phyloP scores from a whole-genome alignment of 2,113 vertebrate species.

The Siphamia tubifer region DNA sequence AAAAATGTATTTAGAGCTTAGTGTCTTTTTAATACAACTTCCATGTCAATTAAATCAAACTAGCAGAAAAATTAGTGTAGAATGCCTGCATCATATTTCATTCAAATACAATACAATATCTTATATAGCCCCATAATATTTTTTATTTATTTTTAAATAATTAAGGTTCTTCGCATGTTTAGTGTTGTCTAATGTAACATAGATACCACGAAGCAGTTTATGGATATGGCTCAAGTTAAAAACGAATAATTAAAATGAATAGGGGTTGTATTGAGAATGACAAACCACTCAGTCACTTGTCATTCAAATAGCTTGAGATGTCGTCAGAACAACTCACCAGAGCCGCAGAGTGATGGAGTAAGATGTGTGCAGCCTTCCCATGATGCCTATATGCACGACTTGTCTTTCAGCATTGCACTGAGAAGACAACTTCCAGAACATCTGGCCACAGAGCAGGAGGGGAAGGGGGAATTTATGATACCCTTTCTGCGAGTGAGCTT shows the following conservation, averaged over 20 bases:
- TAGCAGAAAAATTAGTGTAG: too few species aligned
- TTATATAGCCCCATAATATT: too few species aligned
- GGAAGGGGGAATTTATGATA: conserved; percentile 15
- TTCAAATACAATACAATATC: too few species aligned
- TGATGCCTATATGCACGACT: conserved; percentile 39
- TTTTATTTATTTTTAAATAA: too few species aligned
- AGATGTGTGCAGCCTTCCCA: conserved; percentile 34
- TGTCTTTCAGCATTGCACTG: conserved; percentile 26
- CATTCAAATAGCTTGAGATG: conserved; percentile 1
- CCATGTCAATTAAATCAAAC: too few species aligned
- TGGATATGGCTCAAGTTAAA: neutral
- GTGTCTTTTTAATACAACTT: too few species aligned
- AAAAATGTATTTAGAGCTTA: too few species aligned
- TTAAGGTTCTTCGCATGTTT: too few species aligned
- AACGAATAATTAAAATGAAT: neutral
- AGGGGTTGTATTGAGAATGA: neutral
- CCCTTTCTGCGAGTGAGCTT: conserved; percentile 8
- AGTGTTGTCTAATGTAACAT: too few species aligned
- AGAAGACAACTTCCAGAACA: conserved; percentile 47
- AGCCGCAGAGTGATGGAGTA: conserved; percentile 3
- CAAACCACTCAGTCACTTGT: neutral
- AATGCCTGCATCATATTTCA: too few species aligned
- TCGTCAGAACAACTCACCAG: neutral
- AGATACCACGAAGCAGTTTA: neutral
- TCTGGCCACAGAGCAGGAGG: conserved; percentile 53